Percentiles rank a stretch among this genome's conserved stretches.
These are phyloP conservation scores for Solenodon paradoxus DNA, from an alignment of 2,113 vertebrate species.

Conservation along the genomic window DNA sequence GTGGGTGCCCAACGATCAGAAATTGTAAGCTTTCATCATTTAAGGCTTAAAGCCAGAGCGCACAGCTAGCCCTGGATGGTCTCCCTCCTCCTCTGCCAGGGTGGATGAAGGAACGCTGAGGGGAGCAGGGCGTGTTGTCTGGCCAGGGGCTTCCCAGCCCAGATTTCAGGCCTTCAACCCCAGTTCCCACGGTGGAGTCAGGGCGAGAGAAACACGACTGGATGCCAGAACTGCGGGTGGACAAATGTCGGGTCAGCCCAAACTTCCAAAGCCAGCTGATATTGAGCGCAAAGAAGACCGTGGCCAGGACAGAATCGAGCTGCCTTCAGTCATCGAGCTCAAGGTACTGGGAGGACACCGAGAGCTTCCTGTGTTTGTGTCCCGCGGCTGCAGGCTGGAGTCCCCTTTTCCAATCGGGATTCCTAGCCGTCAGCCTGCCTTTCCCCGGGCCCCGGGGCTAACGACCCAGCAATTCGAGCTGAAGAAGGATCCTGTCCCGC, in stretches of 20 bases:
- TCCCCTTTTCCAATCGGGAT: not conserved
- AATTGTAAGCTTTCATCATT: not conserved
- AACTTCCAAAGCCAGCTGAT: not conserved
- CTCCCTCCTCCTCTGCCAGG: too few relatives aligned
- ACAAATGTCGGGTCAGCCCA: not conserved
- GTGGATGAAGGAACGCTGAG: not conserved
- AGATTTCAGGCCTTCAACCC: not conserved
- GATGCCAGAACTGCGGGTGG: not conserved
- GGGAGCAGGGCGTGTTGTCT: not conserved
- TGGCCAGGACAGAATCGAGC: not conserved
- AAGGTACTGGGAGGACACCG: not conserved
- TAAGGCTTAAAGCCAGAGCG: not conserved
- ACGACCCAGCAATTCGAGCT: accelerated
- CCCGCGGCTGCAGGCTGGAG: not conserved
- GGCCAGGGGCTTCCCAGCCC: not conserved
- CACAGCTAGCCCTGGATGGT: not conserved
- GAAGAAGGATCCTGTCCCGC: not conserved
- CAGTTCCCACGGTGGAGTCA: not conserved
- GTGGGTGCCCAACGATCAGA: not conserved
- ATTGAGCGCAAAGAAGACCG: not conserved
- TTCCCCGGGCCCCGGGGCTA: not conserved
- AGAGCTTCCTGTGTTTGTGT: accelerated
- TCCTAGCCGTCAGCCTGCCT: accelerated
- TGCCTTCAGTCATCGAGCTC: not conserved
- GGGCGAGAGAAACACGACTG: not conserved